These are phyloP conservation scores for Eupleurogrammus muticus DNA, from an alignment of 2,797 vertebrate species.

Conservation along the genomic window DNA sequence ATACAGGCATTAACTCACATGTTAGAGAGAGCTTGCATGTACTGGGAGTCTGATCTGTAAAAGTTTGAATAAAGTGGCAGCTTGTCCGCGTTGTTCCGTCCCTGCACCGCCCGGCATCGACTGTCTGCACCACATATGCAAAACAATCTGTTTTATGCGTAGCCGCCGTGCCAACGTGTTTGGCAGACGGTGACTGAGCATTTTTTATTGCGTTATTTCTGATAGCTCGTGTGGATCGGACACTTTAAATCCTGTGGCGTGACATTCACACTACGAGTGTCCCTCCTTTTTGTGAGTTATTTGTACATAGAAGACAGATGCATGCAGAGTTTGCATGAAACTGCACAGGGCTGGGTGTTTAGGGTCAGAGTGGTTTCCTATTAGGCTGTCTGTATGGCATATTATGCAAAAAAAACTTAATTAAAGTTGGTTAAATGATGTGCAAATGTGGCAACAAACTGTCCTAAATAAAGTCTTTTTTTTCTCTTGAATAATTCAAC, in stretches of 20 bases:
- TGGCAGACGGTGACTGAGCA: conserved; percentile 52
- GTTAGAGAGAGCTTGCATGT: neutral
- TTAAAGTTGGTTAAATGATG: too few relatives aligned
- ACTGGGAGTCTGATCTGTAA: neutral
- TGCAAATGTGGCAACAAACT: neutral
- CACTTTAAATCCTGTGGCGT: conserved; percentile 51
- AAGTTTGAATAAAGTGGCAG: conserved; percentile 49
- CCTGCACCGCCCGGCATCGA: conserved; percentile 36
- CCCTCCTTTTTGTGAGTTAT: conserved; percentile 29
- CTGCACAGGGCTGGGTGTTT: neutral
- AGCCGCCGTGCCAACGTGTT: conserved; percentile 45
- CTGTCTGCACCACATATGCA: conserved; percentile 53
- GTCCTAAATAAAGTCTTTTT: neutral
- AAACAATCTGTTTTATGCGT: conserved; percentile 63
- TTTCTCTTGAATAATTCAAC: neutral
- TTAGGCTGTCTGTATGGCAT: neutral
- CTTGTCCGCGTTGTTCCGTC: conserved; percentile 55
- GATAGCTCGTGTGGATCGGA: conserved; percentile 50
- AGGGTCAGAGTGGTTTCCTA: conserved; percentile 12
- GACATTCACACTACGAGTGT: conserved; percentile 20
- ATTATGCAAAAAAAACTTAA: conserved; percentile 1
- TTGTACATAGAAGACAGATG: conserved; percentile 50
- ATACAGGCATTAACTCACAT: neutral
- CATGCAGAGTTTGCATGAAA: conserved; percentile 24
- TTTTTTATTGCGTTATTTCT: conserved; percentile 63